Base-by-base conservation (phyloP, 2,888 invertebrate genomes). In the Zelleria hepariella region DNA sequence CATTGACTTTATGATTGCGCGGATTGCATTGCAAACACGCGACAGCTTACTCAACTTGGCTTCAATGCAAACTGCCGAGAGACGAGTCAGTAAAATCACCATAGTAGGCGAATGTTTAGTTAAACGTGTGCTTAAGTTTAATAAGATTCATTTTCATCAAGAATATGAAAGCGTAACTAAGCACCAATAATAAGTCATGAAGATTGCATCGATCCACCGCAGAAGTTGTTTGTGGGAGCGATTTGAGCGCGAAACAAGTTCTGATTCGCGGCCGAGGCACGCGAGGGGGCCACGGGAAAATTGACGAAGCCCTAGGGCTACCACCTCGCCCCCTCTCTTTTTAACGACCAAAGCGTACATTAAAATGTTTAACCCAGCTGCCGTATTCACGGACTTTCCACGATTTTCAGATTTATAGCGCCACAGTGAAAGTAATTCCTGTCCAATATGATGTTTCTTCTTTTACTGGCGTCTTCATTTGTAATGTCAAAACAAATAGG, bases 141-240 rank as follows among this genome's bases (percentile, higher is more conserved):
- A 42, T 42, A 42, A 5, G 32, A 42, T 42, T 42, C 1, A 42
- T 42, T 42, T 42, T 42, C 32, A 42, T 42, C 32, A 42, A 15
- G 32, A 68, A 66, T 66, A 65, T 70, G 68, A 69, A 75, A 71
- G 70, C 66, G 65, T 68, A 68, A 68, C 68, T 68, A 71, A 74
- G 68, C 68, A 67, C 65, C 58, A 26, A 64, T 69, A 72, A 71
- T 72, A 71, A 58, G 59, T 61, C 65, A 63, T 67, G 62, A 62
- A 64, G 70, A 72, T 57, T 74, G 63, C 62, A 73, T 72, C 71
- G 63, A 64, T 67, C 32, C 55, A 66, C 67, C 67, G 67, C 68
- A 32, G 26, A 26, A 55, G 55, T 68, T 65, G 70, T 72, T 74
- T 74, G 71, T 68, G 68, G 69, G 20, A 27, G 32, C 32, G 32